Conservation (phyloP, 2,797 vertebrate species). For the Syncerus caffer region DNA sequence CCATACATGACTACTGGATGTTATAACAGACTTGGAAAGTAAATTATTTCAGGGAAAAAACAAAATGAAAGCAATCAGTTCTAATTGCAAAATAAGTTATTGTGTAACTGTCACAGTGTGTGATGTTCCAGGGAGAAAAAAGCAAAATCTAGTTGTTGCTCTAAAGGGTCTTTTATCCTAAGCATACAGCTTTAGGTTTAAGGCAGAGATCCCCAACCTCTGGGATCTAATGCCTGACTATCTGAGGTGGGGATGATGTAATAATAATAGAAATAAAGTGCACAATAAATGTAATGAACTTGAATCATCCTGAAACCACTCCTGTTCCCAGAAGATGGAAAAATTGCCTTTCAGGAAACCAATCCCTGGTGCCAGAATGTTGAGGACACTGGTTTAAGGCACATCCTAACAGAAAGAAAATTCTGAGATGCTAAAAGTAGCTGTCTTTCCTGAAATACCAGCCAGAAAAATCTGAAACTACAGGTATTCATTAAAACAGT, state of each 20-base stretch:
- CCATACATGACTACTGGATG: background rate
- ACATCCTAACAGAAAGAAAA: background rate
- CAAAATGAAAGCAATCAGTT: background rate
- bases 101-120: background rate
- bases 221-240: background rate
- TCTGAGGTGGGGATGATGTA: background rate
- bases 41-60: background rate
- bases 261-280: background rate
- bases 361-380: background rate
- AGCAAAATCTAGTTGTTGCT: background rate
- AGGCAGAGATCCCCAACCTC: background rate
- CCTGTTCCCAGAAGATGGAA: background rate
- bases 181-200: background rate
- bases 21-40: background rate
- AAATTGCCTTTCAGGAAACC: background rate
- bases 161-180: background rate
- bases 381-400: background rate
- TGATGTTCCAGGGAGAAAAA: background rate
- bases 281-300: background rate
- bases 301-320: background rate
- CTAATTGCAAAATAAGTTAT: background rate
- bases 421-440: background rate
- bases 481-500: background rate
- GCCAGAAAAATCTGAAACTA: background rate
- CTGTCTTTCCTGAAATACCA: background rate